Conservation (phyloP, 2,888 invertebrate species). For the Trilocha varians region DNA sequence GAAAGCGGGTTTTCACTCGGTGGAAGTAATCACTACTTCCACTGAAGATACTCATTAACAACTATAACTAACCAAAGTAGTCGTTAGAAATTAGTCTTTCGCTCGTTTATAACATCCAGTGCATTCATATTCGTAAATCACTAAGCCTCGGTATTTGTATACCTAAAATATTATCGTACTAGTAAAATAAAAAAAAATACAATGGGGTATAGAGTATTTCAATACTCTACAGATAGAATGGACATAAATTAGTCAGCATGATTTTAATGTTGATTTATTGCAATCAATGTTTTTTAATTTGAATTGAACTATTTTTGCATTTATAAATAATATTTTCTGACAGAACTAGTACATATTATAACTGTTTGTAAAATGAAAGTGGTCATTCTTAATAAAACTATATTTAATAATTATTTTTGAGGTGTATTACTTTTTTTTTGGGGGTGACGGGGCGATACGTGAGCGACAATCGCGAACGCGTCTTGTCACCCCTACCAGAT, state of each 20-base stretch:
- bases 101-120: conserved; percentile 1
- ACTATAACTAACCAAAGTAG: conserved; percentile 10
- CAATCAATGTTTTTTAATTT: not conserved
- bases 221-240: not conserved
- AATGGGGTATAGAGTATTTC: too few species aligned
- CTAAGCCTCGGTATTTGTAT: too few species aligned
- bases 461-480: too few species aligned
- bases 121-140: not conserved
- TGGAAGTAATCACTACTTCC: conserved; percentile 10
- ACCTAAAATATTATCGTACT: too few species aligned
- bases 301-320: not conserved
- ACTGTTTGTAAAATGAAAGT: not conserved
- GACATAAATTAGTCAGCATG: too few species aligned
- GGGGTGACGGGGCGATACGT: too few species aligned
- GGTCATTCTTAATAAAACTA: not conserved
- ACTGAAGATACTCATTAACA: conserved; percentile 13
- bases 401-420: not conserved
- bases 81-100: conserved; percentile 20
- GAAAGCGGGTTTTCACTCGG: not conserved
- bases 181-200: too few species aligned
- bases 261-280: not conserved
- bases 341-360: not conserved
- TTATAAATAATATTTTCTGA: not conserved
- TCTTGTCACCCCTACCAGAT: too few species aligned
- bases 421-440: too few species aligned